phyloP scores from a whole-genome alignment of 2,113 vertebrate species.

The Meleagris gallopavo region DNA sequence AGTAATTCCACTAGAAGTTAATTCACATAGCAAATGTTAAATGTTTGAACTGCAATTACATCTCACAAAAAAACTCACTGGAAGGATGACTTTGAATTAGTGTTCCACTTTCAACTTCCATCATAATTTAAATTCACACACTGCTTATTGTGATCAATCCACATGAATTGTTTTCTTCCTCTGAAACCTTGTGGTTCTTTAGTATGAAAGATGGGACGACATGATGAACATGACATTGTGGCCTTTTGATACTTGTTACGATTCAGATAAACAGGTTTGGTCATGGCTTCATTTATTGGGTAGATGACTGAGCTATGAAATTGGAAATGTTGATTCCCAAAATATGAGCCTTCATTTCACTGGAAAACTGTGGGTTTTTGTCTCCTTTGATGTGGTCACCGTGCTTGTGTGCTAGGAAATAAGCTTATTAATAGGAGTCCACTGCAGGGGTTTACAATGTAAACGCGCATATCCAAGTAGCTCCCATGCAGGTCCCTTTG shows the following conservation, averaged over 20 bases:
- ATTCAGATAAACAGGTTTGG: not conserved
- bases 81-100: not conserved
- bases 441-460: fast-evolving
- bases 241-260: not conserved
- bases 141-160: not conserved
- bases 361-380: not conserved
- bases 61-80: not conserved
- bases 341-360: not conserved
- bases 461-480: not conserved
- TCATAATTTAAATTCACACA: not conserved
- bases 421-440: not conserved
- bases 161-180: not conserved
- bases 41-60: not conserved
- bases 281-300: not conserved
- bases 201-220: not conserved
- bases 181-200: not conserved
- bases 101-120: not conserved
- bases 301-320: not conserved
- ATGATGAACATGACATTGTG: not conserved
- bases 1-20: not conserved
- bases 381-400: not conserved
- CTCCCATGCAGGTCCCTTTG: not conserved
- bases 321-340: not conserved
- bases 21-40: not conserved
- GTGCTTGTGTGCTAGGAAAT: not conserved